Conservation (phyloP, 2,888 invertebrate species). For the Lycocerus yunnanus region DNA sequence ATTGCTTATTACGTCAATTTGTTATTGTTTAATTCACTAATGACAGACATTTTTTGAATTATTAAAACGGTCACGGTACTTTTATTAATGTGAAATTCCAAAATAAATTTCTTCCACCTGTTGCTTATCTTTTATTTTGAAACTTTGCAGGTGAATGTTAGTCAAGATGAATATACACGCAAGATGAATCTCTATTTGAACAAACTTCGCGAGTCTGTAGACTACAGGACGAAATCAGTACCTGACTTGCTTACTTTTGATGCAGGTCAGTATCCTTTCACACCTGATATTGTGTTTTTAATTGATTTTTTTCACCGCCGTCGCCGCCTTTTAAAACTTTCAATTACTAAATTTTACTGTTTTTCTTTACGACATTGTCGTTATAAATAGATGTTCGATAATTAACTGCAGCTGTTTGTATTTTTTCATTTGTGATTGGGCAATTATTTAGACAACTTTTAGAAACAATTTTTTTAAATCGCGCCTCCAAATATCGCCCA, state of each 20-base stretch:
- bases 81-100: conserved; percentile 3
- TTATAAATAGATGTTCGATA: neutral
- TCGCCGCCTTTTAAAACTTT: neutral
- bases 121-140: conserved; percentile 30
- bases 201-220: conserved; percentile 49
- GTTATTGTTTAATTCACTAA: neutral
- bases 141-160: conserved; percentile 65
- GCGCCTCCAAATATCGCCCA: neutral
- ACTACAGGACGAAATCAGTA: conserved; percentile 38
- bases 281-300: neutral
- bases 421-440: neutral
- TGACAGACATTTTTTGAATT: neutral
- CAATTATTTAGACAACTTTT: neutral
- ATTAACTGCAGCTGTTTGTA: neutral
- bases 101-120: conserved; percentile 34
- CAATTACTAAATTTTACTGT: neutral
- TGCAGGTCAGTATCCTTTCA: conserved; percentile 44
- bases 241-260: conserved; percentile 49
- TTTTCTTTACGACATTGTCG: neutral
- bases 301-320: neutral
- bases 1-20: neutral
- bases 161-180: conserved; percentile 65
- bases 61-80: neutral
- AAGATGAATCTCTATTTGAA: conserved; percentile 65
- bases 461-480: neutral